Conservation (phyloP, 2,113 vertebrate genomes). For the Chrysemys picta region DNA sequence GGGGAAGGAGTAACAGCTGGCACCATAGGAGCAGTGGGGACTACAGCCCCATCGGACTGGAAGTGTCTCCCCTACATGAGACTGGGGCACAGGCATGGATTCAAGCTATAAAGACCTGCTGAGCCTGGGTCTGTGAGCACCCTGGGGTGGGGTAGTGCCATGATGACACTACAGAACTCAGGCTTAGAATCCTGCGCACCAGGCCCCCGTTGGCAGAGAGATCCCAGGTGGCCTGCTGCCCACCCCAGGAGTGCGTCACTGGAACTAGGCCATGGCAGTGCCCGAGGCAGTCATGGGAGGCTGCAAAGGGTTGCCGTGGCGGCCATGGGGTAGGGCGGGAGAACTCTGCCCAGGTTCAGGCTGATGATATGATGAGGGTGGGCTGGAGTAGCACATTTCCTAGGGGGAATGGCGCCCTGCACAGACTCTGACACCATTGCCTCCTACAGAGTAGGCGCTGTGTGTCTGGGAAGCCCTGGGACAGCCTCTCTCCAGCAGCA, state of each 20-base stretch:
- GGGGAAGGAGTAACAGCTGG: accelerated
- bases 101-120: background rate
- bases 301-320: background rate
- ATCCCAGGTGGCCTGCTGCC: background rate
- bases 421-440: background rate
- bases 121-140: background rate
- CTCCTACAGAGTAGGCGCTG: background rate
- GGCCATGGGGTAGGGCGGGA: background rate
- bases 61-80: background rate
- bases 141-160: no score
- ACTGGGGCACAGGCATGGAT: background rate
- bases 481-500: background rate
- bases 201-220: background rate
- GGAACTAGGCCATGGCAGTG: no score
- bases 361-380: background rate
- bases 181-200: background rate
- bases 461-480: background rate
- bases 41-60: accelerated
- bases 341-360: background rate
- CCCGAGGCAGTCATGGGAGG: background rate
- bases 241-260: no score
- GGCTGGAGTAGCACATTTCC: background rate
- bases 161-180: background rate
- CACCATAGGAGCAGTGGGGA: background rate
- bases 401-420: background rate